Percentiles rank a stretch among this genome's conserved stretches.
Evolutionary conservation across 2,113 vertebrate genomes (phyloP).

Genomic region (Pangasianodon hypophthalmus): DNA sequence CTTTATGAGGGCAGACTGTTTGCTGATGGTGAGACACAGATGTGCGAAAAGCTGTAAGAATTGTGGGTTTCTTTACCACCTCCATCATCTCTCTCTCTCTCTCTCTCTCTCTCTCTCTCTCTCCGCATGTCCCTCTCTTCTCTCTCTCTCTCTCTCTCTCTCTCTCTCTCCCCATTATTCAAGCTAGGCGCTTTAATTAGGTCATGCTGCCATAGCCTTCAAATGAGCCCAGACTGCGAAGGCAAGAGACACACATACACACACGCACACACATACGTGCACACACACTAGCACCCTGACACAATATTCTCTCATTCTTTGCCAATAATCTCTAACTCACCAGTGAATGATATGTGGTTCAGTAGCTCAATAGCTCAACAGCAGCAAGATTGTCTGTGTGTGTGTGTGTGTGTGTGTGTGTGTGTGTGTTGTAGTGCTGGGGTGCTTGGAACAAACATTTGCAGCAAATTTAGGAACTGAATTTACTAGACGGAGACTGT

Average conservation of each 20-base stretch:
- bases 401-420: slow-evolving; percentile 7
- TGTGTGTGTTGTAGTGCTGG: neutral
- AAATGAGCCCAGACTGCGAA: slow-evolving; percentile 53
- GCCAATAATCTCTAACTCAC: slow-evolving; percentile 40
- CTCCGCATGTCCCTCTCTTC: neutral
- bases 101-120: slow-evolving; percentile 3
- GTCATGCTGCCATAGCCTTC: slow-evolving; percentile 60
- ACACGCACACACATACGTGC: slow-evolving; percentile 18
- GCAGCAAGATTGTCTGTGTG: slow-evolving; percentile 18
- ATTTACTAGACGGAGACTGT: slow-evolving; percentile 42
- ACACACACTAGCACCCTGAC: slow-evolving; percentile 19
- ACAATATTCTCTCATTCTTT: slow-evolving; percentile 39
- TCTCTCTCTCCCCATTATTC: slow-evolving; percentile 54
- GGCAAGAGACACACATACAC: slow-evolving; percentile 30
- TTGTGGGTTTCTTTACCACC: slow-evolving; percentile 13
- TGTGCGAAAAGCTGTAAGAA: slow-evolving; percentile 23
- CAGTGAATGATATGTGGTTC: slow-evolving; percentile 44
- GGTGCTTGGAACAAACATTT: slow-evolving; percentile 36
- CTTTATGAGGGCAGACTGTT: slow-evolving; percentile 17
- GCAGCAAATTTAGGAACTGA: slow-evolving; percentile 29
- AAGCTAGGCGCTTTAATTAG: slow-evolving; percentile 59
- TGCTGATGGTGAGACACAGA: slow-evolving; percentile 23
- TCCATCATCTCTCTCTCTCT: neutral
- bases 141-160: slow-evolving; percentile 25
- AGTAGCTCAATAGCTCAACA: slow-evolving; percentile 30